A percentile compares a stretch with the other conserved stretches of the same genome.
These are phyloP conservation scores for Sciurus vulgaris DNA, from an alignment of 2,797 vertebrate species.

Conservation along the genomic window DNA sequence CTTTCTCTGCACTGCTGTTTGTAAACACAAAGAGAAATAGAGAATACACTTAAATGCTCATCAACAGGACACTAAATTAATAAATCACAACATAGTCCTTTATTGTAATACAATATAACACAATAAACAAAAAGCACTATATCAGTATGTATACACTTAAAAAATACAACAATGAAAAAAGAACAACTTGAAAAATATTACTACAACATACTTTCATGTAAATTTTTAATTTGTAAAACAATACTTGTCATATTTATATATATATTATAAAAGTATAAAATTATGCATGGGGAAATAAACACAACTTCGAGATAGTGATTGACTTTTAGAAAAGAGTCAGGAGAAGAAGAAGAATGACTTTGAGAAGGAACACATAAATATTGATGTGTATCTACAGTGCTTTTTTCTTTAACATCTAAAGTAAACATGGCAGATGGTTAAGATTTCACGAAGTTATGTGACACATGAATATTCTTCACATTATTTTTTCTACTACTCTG, in stretches of 20 bases:
- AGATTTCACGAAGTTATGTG: neutral
- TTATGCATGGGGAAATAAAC: neutral
- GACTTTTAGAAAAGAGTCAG: constrained; percentile 24
- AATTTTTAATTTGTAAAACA: constrained; percentile 28
- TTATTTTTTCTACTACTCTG: neutral
- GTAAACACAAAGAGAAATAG: neutral
- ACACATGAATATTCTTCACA: neutral
- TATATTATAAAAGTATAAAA: neutral
- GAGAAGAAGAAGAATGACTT: neutral
- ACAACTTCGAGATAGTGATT: neutral
- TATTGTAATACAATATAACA: neutral
- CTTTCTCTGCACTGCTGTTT: neutral
- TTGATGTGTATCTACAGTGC: neutral
- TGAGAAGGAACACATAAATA: neutral
- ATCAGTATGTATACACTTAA: neutral
- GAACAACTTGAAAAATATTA: neutral
- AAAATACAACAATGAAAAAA: neutral
- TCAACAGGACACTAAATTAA: neutral
- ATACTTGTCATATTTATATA: neutral
- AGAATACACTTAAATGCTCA: neutral
- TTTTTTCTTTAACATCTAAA: constrained; percentile 14
- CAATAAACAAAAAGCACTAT: neutral
- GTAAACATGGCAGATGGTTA: neutral
- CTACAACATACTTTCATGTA: neutral
- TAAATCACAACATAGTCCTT: neutral